Evolutionary conservation across 2,888 invertebrate species (phyloP).

Genomic region (Andrena bucephala): DNA sequence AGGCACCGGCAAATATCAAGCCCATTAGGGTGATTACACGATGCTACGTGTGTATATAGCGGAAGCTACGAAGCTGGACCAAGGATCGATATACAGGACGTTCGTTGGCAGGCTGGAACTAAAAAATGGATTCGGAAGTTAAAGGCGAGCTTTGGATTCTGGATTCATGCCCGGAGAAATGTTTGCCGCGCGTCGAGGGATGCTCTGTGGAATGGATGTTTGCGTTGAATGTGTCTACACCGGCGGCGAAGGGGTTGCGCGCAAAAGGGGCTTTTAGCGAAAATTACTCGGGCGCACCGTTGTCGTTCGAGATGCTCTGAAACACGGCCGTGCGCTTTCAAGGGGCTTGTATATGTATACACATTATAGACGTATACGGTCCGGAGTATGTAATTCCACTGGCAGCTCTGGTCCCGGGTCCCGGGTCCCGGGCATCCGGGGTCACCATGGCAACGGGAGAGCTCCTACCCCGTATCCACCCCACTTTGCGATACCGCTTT

Average conservation of each 20-base stretch:
- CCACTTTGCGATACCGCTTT: constrained; percentile 63
- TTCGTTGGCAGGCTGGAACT: background rate
- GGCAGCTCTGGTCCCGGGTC: constrained; percentile 80
- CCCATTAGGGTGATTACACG: constrained; percentile 5
- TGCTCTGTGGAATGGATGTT: background rate
- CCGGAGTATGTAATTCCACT: constrained; percentile 53
- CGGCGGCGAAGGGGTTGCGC: background rate
- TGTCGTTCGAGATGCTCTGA: constrained; percentile 31
- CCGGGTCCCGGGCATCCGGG: constrained; percentile 84
- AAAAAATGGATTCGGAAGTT: background rate
- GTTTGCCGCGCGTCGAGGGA: background rate
- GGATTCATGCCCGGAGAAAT: background rate
- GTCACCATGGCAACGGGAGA: constrained; percentile 81
- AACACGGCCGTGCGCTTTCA: constrained; percentile 37
- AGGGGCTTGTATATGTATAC: constrained; percentile 14
- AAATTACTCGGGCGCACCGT: constrained; percentile 14
- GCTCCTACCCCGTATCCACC: constrained; percentile 74
- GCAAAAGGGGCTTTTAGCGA: background rate
- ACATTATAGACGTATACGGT: constrained; percentile 16
- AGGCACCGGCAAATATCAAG: constrained; percentile 34
- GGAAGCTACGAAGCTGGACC: constrained; percentile 21
- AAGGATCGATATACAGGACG: constrained; percentile 24
- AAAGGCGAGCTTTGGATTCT: background rate
- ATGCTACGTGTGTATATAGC: background rate
- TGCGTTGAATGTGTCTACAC: constrained; percentile 16